These are phyloP conservation scores for Mungos mungo DNA, from an alignment of 2,113 vertebrate species.

Conservation along the genomic window DNA sequence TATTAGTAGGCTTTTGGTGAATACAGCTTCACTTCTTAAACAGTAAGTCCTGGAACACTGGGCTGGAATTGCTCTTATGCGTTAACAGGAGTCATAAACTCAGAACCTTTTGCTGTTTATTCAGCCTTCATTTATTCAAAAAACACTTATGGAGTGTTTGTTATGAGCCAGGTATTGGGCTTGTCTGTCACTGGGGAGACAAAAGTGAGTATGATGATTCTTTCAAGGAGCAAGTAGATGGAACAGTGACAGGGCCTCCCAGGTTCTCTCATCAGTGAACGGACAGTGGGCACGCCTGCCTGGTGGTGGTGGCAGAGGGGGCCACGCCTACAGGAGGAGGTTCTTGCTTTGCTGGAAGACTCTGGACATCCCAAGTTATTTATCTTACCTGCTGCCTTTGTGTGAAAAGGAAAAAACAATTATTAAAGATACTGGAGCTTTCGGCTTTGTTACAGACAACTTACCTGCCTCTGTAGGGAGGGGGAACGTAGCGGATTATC, in stretches of 20 bases:
- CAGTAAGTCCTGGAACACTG: not conserved
- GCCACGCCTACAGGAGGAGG: not conserved
- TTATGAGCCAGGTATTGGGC: not conserved
- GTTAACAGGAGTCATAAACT: not conserved
- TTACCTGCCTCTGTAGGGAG: not conserved
- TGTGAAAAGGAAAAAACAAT: not conserved
- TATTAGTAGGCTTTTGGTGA: not conserved
- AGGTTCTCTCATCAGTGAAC: not conserved
- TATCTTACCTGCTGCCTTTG: not conserved
- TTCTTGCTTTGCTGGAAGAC: not conserved
- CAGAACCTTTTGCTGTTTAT: not conserved
- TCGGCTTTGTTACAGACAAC: not conserved
- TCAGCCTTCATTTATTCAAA: not conserved
- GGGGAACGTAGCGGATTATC: not conserved
- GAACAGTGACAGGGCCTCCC: not conserved
- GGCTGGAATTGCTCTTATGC: not conserved
- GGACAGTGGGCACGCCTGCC: not conserved
- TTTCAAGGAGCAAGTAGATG: not conserved
- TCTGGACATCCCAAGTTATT: not conserved
- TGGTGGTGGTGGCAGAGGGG: not conserved
- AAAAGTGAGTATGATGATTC: not conserved
- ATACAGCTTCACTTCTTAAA: not conserved
- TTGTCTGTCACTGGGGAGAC: not conserved
- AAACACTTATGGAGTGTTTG: conserved; percentile 19
- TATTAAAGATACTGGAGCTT: not conserved